These are phyloP conservation scores for Eristalis tenax DNA, from an alignment of 2,888 invertebrate species.

Conservation along the genomic window DNA sequence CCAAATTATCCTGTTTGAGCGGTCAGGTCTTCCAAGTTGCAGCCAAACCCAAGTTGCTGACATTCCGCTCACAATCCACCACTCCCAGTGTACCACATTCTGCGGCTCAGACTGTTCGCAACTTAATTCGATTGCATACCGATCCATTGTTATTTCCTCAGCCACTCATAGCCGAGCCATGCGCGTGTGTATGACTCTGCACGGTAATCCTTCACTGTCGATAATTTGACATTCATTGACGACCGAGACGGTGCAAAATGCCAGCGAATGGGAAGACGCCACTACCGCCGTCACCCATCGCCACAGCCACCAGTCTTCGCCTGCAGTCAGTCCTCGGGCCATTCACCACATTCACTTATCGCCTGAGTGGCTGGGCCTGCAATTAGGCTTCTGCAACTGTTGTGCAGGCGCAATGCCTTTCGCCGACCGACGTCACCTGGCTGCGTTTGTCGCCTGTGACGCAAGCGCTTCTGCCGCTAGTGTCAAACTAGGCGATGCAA, in stretches of 20 bases:
- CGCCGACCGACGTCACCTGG: slow-evolving; percentile 47
- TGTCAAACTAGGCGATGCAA: slow-evolving; percentile 49
- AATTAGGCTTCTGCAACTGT: slow-evolving; percentile 60
- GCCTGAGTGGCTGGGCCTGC: slow-evolving; percentile 48
- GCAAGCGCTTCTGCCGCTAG: slow-evolving; percentile 13
- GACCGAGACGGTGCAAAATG: slow-evolving; percentile 18
- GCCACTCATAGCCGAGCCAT: slow-evolving; percentile 45
- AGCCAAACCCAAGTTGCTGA: no score
- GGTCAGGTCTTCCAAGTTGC: no score
- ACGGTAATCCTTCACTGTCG: slow-evolving; percentile 58
- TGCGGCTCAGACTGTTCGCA: slow-evolving; percentile 30
- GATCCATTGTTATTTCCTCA: slow-evolving; percentile 45
- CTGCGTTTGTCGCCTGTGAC: slow-evolving; percentile 46
- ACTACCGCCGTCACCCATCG: slow-evolving; percentile 21
- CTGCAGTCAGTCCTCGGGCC: slow-evolving; percentile 55
- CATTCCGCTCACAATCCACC: no score
- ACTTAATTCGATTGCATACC: slow-evolving; percentile 10
- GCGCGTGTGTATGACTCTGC: slow-evolving; percentile 26
- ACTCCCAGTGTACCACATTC: background rate
- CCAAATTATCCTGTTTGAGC: no score
- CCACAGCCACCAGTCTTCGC: slow-evolving; percentile 18
- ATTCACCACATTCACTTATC: slow-evolving; percentile 69
- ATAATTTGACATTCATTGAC: slow-evolving; percentile 68
- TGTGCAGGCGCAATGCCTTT: slow-evolving; percentile 22
- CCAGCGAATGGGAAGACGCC: slow-evolving; percentile 43